These are phyloP conservation scores for Myrmecobius fasciatus DNA, from an alignment of 2,113 vertebrate species.

Conservation along the genomic window DNA sequence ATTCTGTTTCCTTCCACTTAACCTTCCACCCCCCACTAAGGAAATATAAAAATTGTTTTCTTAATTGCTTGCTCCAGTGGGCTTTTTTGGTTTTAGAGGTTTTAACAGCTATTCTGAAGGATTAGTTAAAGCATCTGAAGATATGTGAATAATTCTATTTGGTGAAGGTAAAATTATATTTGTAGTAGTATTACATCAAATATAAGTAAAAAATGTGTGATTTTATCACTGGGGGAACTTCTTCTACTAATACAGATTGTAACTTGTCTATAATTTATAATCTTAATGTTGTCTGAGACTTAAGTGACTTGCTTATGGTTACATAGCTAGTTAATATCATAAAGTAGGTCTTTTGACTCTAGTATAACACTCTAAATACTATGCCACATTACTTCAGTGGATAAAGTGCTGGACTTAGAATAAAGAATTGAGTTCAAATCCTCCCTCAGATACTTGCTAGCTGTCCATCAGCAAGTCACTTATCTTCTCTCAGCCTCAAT, in stretches of 20 bases:
- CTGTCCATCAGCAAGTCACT: neutral
- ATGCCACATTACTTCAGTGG: neutral
- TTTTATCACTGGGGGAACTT: neutral
- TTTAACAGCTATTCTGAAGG: neutral
- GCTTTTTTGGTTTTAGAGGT: neutral
- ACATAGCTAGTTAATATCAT: neutral
- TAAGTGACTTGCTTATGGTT: neutral
- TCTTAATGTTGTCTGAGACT: neutral
- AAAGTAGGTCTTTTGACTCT: neutral
- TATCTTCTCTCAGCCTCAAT: neutral
- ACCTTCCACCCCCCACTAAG: neutral
- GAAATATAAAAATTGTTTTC: neutral
- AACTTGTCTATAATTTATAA: neutral
- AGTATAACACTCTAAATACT: neutral
- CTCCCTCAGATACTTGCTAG: conserved; percentile 13
- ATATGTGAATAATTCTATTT: neutral
- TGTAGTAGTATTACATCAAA: neutral
- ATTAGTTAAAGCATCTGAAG: neutral
- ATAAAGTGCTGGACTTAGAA: conserved; percentile 12
- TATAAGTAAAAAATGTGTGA: neutral
- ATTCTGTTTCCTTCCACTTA: neutral
- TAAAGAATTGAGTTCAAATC: conserved; percentile 35
- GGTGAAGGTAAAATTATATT: neutral
- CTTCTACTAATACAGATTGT: neutral
- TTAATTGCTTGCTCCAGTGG: neutral